Conservation (phyloP, 2,113 vertebrate species). For the Pomatorhinus ruficollis region DNA sequence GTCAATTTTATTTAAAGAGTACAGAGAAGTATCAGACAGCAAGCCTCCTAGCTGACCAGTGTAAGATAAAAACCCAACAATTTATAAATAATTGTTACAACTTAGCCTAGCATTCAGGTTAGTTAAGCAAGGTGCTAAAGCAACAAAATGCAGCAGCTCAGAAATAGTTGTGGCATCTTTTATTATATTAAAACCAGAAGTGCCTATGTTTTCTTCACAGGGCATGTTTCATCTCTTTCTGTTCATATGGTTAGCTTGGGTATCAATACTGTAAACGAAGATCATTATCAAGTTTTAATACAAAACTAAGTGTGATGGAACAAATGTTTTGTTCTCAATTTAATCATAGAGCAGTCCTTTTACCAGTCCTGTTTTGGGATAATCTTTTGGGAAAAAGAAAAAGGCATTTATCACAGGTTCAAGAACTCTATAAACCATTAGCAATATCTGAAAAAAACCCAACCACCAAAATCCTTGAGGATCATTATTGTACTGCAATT, state of each 20-base stretch:
- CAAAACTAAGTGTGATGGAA: neutral
- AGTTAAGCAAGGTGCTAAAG: neutral
- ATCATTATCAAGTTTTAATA: neutral
- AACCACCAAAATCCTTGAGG: neutral
- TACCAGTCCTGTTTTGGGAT: neutral
- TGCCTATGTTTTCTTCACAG: neutral
- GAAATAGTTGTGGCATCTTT: neutral
- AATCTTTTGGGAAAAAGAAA: neutral
- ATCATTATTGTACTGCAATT: neutral
- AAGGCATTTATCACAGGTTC: neutral
- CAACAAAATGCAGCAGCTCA: neutral
- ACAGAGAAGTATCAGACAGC: neutral
- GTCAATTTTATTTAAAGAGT: neutral
- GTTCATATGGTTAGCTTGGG: neutral
- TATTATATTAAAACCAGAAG: neutral
- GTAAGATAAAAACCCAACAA: rapidly evolving
- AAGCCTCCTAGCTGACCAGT: neutral
- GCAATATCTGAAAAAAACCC: too few species aligned
- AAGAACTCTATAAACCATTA: neutral
- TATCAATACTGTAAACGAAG: neutral
- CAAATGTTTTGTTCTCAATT: neutral
- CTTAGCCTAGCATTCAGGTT: neutral
- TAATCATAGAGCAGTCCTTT: neutral
- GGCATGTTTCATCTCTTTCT: neutral
- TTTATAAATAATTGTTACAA: neutral